phyloP scores from a whole-genome alignment of 2,113 vertebrate genomes.

The Aix galericulata region DNA sequence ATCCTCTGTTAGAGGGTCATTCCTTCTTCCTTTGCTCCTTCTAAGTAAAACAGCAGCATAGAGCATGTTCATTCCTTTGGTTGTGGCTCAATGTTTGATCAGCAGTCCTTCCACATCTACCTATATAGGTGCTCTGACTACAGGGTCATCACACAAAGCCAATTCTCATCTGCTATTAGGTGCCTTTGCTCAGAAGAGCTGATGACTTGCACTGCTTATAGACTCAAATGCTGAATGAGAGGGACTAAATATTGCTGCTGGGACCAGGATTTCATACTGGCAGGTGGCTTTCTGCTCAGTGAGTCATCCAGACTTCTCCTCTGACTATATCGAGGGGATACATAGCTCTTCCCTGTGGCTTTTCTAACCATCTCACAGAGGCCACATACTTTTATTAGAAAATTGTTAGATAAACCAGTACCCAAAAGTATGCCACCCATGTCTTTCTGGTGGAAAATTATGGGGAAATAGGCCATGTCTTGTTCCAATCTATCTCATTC shows the following conservation, averaged over 20 bases:
- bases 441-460: too few relatives aligned
- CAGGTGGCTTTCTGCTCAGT: neutral
- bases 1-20: neutral
- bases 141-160: neutral
- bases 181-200: neutral
- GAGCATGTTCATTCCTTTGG: neutral
- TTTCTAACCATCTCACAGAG: neutral
- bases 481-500: neutral
- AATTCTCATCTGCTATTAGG: neutral
- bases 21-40: neutral
- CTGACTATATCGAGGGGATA: neutral
- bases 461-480: too few relatives aligned
- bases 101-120: neutral
- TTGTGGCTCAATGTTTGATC: neutral
- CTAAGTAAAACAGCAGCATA: neutral
- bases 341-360: neutral
- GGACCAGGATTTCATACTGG: neutral
- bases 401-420: neutral
- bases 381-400: neutral
- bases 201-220: neutral
- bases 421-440: neutral
- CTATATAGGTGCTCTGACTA: neutral
- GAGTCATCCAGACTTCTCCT: neutral
- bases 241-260: neutral
- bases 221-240: neutral